Evolutionary conservation across 2,113 vertebrate genomes (phyloP).

Genomic region (Empidonax alnorum): DNA sequence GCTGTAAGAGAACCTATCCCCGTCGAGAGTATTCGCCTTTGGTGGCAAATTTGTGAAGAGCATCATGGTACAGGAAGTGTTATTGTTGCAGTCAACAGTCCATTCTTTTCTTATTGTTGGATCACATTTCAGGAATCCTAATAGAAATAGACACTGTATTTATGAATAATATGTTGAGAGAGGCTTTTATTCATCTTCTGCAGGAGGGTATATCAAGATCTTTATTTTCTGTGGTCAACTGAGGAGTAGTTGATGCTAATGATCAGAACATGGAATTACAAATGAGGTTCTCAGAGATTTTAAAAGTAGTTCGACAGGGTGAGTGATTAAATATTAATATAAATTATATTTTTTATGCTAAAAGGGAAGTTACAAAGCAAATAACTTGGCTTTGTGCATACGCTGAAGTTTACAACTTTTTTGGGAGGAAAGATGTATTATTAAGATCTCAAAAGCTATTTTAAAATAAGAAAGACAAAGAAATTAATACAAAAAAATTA

Average conservation of each 20-base stretch:
- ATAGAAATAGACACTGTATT: not conserved
- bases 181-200: not conserved
- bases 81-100: not conserved
- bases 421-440: not conserved
- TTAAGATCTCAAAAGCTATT: not conserved
- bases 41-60: not conserved
- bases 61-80: not conserved
- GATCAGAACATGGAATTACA: not conserved
- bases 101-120: not conserved
- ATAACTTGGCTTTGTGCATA: not conserved
- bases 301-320: not conserved
- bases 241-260: constrained; percentile 4
- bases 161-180: not conserved
- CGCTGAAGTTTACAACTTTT: not conserved
- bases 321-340: not conserved
- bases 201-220: not conserved
- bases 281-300: not conserved
- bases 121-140: not conserved
- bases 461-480: not conserved
- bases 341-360: not conserved
- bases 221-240: not conserved
- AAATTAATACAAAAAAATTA: not conserved
- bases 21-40: not conserved
- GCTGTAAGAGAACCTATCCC: not conserved
- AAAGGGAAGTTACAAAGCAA: not conserved